Conservation (phyloP, 2,797 vertebrate genomes). For the Acanthurus lineatus region DNA sequence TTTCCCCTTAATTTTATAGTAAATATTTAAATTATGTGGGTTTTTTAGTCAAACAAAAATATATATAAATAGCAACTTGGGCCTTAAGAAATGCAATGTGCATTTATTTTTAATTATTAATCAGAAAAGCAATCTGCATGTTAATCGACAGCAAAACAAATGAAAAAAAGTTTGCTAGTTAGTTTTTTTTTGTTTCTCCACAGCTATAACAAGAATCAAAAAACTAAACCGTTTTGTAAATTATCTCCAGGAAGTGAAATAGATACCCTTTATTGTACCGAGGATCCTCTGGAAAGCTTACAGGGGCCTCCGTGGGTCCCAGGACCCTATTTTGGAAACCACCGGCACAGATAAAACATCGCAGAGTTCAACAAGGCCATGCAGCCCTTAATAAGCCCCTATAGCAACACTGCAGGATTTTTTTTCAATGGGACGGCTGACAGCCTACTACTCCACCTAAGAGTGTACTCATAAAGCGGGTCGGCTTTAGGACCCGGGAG, state of each 20-base stretch:
- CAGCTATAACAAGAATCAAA: not conserved
- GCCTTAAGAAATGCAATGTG: not conserved
- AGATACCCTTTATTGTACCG: not conserved
- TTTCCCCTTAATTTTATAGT: not conserved
- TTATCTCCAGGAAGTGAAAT: conserved; percentile 28
- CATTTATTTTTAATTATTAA: not conserved
- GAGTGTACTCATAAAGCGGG: accelerated
- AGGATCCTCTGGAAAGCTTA: conserved; percentile 17
- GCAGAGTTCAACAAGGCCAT: conserved; percentile 64
- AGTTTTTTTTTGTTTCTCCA: not conserved
- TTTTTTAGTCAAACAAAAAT: too few relatives aligned
- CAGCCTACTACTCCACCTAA: conserved; percentile 20
- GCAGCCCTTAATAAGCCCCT: conserved; percentile 42
- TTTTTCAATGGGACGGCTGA: conserved; percentile 63
- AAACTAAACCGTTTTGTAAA: too few relatives aligned
- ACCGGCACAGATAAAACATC: conserved; percentile 48
- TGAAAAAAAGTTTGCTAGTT: too few relatives aligned
- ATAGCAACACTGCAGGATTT: conserved; percentile 35
- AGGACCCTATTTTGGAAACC: conserved; percentile 48
- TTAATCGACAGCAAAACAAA: not conserved
- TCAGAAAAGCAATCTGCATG: not conserved
- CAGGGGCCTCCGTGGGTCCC: conserved; percentile 23
- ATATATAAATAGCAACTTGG: not conserved
- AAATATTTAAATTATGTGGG: too few relatives aligned
- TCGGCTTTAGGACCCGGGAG: conserved; percentile 86